Base-by-base conservation (phyloP, 1,140 invertebrate species). In the Drosophila simulans region DNA sequence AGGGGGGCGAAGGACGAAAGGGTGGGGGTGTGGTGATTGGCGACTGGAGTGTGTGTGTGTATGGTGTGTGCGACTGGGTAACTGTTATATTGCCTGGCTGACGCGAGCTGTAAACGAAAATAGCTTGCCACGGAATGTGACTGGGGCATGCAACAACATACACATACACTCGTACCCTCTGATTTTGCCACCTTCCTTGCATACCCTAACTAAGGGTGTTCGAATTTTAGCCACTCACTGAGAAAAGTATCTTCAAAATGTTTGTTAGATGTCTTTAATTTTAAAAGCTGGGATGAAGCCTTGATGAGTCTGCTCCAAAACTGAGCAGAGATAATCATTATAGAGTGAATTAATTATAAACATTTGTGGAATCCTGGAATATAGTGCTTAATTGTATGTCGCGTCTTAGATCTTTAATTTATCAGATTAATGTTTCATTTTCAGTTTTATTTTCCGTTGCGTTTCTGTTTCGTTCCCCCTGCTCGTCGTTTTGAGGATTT, bases 81-180 rank as follows among this genome's bases (percentile, higher is more conserved):
- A 83, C 83, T 70, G 84, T 89, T 88, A 88, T 83, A 88, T 86
- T 86, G 79, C 83, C 77, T 57, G 76, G 56, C 71, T 89, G 79
- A 88, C 83, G 83, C 83, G 83, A 70, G 70, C 79, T 75, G 60
- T 88, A 86, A 86, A 79, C 80, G 84, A 83, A 79, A 60, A 56
- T 64, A 83, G 71, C 84, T 89, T 88, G 83, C 83, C 83, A 89
- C 80, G 84, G 83, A 88, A 88, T 88, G 83, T 83, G 84, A 83
- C 64, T 71, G 68, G 27, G 68, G 68, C 68, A 71, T 71, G 68
- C 65, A 70, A 71, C 62, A 69, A 70, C 48, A 62, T n/a, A 34
- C 52, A 56, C 40, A 43, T 65, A 57, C 8, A 66, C 58, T 79
- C 70, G 75, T 70, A 83, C 77, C 51, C 45, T 75, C 49, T 49